Evolutionary conservation across 2,888 invertebrate genomes (phyloP).

Genomic region (Sesia apiformis): DNA sequence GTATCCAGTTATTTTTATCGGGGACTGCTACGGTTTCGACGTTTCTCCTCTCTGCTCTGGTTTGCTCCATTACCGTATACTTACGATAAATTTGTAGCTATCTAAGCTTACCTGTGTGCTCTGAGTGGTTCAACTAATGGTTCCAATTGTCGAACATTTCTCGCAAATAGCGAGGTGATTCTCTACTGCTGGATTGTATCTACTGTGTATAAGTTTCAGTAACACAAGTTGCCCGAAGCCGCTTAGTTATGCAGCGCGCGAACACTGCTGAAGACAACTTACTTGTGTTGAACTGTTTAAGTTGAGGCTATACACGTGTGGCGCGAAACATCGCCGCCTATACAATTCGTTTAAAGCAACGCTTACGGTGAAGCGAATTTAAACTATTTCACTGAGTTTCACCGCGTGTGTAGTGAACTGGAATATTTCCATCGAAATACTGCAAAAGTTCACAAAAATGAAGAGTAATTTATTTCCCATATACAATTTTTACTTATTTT

Average conservation of each 20-base stretch:
- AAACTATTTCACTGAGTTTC: constrained; percentile 2
- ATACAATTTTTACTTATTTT: too few relatives aligned
- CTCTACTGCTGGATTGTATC: too few relatives aligned
- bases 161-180: too few relatives aligned
- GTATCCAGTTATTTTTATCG: too few relatives aligned
- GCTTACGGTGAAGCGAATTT: constrained; percentile 4
- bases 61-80: too few relatives aligned
- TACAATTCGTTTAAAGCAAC: constrained; percentile 24
- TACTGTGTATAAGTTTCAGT: constrained; percentile 22
- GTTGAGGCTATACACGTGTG: constrained; percentile 36
- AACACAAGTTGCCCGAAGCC: constrained; percentile 29
- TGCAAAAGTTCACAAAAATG: neutral
- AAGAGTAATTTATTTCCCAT: neutral
- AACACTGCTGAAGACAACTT: constrained; percentile 20
- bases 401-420: neutral
- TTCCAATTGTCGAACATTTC: too few relatives aligned
- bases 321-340: constrained; percentile 24
- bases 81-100: too few relatives aligned
- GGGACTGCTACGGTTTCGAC: too few relatives aligned
- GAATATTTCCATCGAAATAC: neutral
- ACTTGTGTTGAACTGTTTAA: constrained; percentile 23
- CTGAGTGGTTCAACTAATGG: too few relatives aligned
- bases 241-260: constrained; percentile 37
- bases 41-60: too few relatives aligned
- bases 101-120: too few relatives aligned